Percentiles rank a stretch among this genome's conserved stretches.
phyloP scores from a whole-genome alignment of 2,113 vertebrate genomes.

The Nipponia nippon region DNA sequence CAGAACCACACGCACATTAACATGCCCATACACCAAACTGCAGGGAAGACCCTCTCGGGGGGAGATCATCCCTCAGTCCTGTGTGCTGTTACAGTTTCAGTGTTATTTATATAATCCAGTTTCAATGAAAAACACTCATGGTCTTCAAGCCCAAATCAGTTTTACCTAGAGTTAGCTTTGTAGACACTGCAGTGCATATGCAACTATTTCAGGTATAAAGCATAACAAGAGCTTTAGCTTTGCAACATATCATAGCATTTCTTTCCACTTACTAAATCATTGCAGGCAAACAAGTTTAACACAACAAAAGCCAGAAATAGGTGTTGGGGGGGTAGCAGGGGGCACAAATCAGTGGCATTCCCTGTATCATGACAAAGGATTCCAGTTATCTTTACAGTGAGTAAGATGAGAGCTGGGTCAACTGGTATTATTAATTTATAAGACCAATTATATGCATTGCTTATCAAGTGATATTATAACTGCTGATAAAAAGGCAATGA shows the following conservation, averaged over 20 bases:
- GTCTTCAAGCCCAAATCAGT: neutral
- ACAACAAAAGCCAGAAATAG: neutral
- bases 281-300: neutral
- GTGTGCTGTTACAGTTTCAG: too few relatives aligned
- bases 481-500: neutral
- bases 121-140: neutral
- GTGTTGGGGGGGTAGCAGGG: neutral
- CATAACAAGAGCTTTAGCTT: neutral
- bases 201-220: neutral
- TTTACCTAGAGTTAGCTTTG: neutral
- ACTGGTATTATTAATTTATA: neutral
- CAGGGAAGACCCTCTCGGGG: neutral
- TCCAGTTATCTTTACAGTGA: neutral
- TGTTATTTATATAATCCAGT: neutral
- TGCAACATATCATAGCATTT: neutral
- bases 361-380: neutral
- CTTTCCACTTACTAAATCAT: neutral
- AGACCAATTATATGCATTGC: neutral
- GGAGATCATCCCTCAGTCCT: neutral
- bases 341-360: neutral
- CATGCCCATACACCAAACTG: neutral
- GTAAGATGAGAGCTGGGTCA: neutral
- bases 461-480: neutral
- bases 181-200: neutral
- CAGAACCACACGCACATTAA: neutral